phyloP scores from a whole-genome alignment of 2,888 invertebrate genomes.

The Idaea biselata region DNA sequence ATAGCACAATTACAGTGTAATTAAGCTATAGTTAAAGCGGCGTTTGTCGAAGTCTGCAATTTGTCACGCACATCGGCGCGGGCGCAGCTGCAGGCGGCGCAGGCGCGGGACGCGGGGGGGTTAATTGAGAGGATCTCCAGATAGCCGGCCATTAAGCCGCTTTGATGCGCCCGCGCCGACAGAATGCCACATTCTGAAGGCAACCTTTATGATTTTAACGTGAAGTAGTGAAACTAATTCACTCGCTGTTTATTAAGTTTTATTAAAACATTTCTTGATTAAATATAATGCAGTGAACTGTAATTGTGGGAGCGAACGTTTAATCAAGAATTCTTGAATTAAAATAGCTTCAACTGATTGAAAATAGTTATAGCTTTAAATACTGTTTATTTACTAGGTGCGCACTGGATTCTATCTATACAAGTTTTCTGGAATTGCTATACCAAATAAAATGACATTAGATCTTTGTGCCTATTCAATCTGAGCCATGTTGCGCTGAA shows the following conservation, averaged over 20 bases:
- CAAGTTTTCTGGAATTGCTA: no score
- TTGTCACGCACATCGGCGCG: constrained; percentile 54
- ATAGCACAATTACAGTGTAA: constrained; percentile 50
- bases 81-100: constrained; percentile 20
- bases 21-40: constrained; percentile 57
- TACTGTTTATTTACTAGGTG: no score
- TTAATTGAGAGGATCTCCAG: constrained; percentile 39
- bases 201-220: constrained; percentile 16
- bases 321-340: neutral
- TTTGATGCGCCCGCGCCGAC: constrained; percentile 30
- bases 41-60: constrained; percentile 48
- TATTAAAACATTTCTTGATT: constrained; percentile 18
- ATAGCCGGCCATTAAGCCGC: constrained; percentile 31
- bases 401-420: no score
- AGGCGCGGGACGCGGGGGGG: constrained; percentile 9
- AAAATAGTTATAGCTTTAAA: no score
- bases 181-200: constrained; percentile 19
- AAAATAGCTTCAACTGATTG: no score
- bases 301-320: neutral
- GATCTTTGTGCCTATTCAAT: no score
- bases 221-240: neutral
- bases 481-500: no score
- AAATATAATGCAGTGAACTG: neutral
- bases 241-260: constrained; percentile 4
- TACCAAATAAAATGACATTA: no score